Percentiles rank a stretch among this genome's conserved stretches.
These are phyloP conservation scores for Laticauda laticaudata DNA, from an alignment of 2,113 vertebrate genomes.

Conservation along the genomic window DNA sequence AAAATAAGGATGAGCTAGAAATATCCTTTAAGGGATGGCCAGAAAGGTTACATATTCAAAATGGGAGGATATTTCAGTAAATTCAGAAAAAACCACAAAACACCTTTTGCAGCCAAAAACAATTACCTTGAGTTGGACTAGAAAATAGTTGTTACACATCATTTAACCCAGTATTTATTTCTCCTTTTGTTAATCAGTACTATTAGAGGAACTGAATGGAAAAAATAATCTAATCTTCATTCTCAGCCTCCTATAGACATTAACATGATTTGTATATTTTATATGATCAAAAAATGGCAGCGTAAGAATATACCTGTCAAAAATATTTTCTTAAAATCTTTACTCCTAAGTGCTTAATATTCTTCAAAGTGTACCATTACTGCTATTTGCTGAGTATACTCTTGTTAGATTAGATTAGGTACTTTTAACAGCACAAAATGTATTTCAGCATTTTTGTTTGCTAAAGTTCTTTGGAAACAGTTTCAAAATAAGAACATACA, in stretches of 20 bases:
- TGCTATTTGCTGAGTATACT: conserved; percentile 31
- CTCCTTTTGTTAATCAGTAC: not conserved
- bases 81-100: not conserved
- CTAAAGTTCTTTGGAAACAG: conserved; percentile 34
- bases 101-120: not conserved
- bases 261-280: conserved; percentile 1
- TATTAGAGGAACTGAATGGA: not conserved
- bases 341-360: conserved; percentile 9
- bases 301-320: not conserved
- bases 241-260: not conserved
- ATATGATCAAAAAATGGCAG: not conserved
- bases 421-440: conserved; percentile 31
- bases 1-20: not conserved
- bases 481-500: not conserved
- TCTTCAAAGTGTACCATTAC: accelerated
- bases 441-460: conserved; percentile 49
- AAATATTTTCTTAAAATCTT: not conserved
- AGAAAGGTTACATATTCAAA: not conserved
- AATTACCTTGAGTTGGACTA: not conserved
- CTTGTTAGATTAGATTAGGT: conserved; percentile 32
- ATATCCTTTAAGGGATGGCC: not conserved
- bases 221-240: not conserved
- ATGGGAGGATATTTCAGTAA: not conserved
- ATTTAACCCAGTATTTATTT: not conserved
- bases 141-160: not conserved